Evolutionary conservation across 2,888 invertebrate genomes (phyloP), one percentile per base, ranked within the genome.

Genomic region (Eupithecia insigniata): DNA sequence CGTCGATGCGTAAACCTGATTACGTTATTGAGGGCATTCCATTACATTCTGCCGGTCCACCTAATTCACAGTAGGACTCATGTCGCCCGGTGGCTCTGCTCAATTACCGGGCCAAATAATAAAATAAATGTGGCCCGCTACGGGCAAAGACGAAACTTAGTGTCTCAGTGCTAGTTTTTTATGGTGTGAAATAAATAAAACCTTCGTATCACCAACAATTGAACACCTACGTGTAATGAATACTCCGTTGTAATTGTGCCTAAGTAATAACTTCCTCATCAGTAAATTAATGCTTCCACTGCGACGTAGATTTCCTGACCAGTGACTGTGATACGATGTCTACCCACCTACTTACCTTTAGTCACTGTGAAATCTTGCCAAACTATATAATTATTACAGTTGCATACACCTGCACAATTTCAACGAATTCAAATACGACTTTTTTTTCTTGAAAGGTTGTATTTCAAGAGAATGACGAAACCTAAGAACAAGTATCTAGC

Each of bases 251-350:
- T 74, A 71, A 74, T 74, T 74, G 71, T 66, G 68, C 66, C 39
- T 74, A 71, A 74, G 74, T 71, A 74, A n/a, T 26, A 28, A 58
- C 69, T 46, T 71, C 74, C 74, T 74, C 66, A 74, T 69, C 66
- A 62, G 62, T 43, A 39, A 69, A 74, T 71, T 69, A 71, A 69
- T 68, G 65, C 60, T 73, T 71, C 74, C 74, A 71, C 61, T 14
- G 34, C 55, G 10, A 34, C 62, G 60, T 67, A 58, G 51, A 61
- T 68, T 66, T 55, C 71, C 67, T 67, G 55, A 58, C 51, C 39
- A 26, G 30, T 36, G 43, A 36, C 55, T 60, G 18, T 60, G 60
- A 60, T 60, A 28, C 46, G 7, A 58, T 51, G 22, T 55, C 55
- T 55, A 55, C 55, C 60, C 60, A 60, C 60, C 60, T 46, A 43